Conservation (phyloP, 2,797 vertebrate genomes). For the Eulemur coronatus region DNA sequence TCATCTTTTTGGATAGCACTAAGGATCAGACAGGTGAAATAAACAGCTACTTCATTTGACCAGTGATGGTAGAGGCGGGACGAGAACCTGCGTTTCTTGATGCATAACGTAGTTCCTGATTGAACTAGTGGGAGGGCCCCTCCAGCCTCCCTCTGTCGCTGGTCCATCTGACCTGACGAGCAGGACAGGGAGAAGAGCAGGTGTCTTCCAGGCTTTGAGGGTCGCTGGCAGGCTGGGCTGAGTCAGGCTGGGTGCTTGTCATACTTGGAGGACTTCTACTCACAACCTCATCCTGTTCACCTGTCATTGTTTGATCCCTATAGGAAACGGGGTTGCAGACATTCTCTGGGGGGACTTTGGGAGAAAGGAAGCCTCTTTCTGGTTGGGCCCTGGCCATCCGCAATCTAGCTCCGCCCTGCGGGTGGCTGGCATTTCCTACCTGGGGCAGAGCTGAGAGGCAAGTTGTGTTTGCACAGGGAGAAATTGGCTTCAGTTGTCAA, state of each 20-base stretch:
- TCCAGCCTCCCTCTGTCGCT: background rate
- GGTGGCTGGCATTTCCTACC: background rate
- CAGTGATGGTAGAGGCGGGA: background rate
- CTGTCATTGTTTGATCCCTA: background rate
- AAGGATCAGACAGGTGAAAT: background rate
- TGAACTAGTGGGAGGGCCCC: background rate
- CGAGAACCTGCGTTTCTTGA: background rate
- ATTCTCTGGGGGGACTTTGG: background rate
- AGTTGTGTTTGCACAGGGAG: background rate
- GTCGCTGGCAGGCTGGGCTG: background rate
- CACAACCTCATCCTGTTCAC: background rate
- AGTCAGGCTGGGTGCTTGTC: background rate
- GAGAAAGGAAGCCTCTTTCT: background rate
- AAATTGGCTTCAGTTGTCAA: background rate
- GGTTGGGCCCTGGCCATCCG: background rate
- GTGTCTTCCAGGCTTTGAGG: background rate
- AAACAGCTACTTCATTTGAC: background rate
- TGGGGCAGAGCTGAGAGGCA: background rate
- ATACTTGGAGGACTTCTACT: background rate
- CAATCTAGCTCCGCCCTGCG: background rate
- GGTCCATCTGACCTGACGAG: background rate
- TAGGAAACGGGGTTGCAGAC: background rate
- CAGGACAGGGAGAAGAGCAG: background rate
- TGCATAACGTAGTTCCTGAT: background rate
- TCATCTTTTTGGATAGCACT: background rate